These are phyloP conservation scores for Cyphomyrus discorhynchus DNA, from an alignment of 2,113 vertebrate species.

Conservation along the genomic window DNA sequence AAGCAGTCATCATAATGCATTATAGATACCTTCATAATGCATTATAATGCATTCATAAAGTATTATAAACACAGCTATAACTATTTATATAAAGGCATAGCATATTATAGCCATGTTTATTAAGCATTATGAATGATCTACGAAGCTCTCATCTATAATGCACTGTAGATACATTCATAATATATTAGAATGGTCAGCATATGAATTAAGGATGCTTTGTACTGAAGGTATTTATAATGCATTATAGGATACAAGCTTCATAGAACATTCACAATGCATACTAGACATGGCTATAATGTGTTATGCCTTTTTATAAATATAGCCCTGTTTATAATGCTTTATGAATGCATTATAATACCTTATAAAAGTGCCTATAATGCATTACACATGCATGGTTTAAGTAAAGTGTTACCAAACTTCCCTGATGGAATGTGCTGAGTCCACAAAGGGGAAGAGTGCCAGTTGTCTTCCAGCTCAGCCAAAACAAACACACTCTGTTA, in stretches of 20 bases:
- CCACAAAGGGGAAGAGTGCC: neutral
- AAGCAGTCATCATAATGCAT: neutral
- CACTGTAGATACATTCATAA: too few relatives aligned
- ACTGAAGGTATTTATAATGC: too few relatives aligned
- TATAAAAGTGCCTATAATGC: neutral
- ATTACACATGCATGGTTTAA: neutral
- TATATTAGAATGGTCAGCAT: too few relatives aligned
- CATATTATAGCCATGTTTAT: neutral
- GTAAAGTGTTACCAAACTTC: neutral
- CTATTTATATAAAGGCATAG: too few relatives aligned
- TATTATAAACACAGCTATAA: neutral
- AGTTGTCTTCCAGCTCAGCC: neutral
- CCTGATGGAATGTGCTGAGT: slow-evolving; percentile 12
- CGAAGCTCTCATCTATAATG: too few relatives aligned
- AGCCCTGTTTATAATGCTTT: neutral
- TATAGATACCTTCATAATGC: neutral
- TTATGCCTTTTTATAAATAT: neutral
- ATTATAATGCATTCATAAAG: neutral
- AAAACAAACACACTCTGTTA: neutral
- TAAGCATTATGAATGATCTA: too few relatives aligned
- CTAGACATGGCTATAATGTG: neutral
- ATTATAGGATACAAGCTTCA: too few relatives aligned
- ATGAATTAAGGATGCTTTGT: too few relatives aligned
- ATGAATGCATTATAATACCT: neutral
- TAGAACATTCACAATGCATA: neutral